Evolutionary conservation across 2,888 invertebrate genomes (phyloP), one percentile per base, ranked within the genome.

Genomic region (Dicranocentrus wangi): DNA sequence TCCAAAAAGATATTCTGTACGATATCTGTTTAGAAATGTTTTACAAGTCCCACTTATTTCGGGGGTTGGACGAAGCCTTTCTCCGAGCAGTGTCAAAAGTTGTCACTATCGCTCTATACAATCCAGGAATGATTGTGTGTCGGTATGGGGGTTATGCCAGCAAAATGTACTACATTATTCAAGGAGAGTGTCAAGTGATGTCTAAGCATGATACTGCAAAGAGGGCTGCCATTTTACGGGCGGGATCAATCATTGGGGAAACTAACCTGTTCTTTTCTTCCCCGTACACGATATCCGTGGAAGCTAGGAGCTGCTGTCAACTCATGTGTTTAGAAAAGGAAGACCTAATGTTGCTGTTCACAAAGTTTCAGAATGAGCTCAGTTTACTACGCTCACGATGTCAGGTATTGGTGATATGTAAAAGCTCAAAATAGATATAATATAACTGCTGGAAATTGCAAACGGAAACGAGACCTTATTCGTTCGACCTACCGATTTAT

Each of bases 21-120:
- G 83, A 85, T 61, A 81, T 85, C n/a, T 85, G 84, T 17, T 70
- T 82, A 17, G 85, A 85, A 80, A 84, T 85, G 83, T 83, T 85
- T 28, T 28, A 61, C 43, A 83, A 82, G 63, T 82, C 82, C 0
- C 47, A 65, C 27, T 55, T 85, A 7, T 82, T 85, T 25, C 61
- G 70, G 5, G 77, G 80, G 15, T 25, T 85, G 39, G 83, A 84
- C 23, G 75, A 70, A 55, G 58, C 79, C 0, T 83, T 83, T 55
- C 76, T 85, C 15, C 63, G 80, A 13, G 63, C 82, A 0, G 71
- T 84, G 1, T 73, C 83, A 3, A 65, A 80, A 65, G 75, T 81
- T 2, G 79, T 78, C 21, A 77, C 76, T 2, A 60, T 68, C 32
- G 76, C 76, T 7, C 25, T 76, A 8, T 76, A 68, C 43, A 68